phyloP scores from a whole-genome alignment of 2,888 invertebrate genomes.

The Leucophenga maculata region DNA sequence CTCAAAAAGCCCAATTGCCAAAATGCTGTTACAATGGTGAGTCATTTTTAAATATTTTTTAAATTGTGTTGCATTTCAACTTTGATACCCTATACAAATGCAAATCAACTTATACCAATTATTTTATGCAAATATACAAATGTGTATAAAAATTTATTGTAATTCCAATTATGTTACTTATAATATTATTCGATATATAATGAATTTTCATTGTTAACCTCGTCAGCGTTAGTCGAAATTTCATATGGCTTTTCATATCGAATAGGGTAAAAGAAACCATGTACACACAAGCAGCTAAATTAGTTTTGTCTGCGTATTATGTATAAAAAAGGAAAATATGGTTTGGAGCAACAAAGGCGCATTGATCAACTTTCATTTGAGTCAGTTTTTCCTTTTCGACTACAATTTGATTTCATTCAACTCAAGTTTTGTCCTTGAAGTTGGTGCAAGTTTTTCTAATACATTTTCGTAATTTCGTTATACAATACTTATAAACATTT shows the following conservation, averaged over 20 bases:
- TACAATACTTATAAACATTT: too few relatives aligned
- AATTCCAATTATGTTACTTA: too few relatives aligned
- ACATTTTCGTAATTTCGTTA: background rate
- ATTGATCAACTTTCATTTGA: background rate
- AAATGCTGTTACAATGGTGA: too few relatives aligned
- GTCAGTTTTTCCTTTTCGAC: background rate
- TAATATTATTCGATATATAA: too few relatives aligned
- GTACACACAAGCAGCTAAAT: slow-evolving; percentile 39
- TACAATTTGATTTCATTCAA: background rate
- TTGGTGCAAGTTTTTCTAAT: background rate
- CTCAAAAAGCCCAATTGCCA: too few relatives aligned
- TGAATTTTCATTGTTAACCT: slow-evolving; percentile 3
- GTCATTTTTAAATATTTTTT: too few relatives aligned
- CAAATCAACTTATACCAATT: too few relatives aligned
- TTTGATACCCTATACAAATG: too few relatives aligned
- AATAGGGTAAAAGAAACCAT: slow-evolving; percentile 8
- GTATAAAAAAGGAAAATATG: background rate
- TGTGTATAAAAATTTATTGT: too few relatives aligned
- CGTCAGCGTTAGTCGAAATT: slow-evolving; percentile 15
- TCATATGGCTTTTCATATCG: background rate
- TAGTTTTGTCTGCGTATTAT: slow-evolving; percentile 35
- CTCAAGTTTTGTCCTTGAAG: slow-evolving; percentile 6
- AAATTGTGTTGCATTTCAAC: too few relatives aligned
- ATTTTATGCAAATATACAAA: too few relatives aligned
- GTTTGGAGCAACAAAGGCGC: background rate